These are phyloP conservation scores for Graptemys geographica DNA, from an alignment of 2,797 vertebrate genomes.

Conservation along the genomic window DNA sequence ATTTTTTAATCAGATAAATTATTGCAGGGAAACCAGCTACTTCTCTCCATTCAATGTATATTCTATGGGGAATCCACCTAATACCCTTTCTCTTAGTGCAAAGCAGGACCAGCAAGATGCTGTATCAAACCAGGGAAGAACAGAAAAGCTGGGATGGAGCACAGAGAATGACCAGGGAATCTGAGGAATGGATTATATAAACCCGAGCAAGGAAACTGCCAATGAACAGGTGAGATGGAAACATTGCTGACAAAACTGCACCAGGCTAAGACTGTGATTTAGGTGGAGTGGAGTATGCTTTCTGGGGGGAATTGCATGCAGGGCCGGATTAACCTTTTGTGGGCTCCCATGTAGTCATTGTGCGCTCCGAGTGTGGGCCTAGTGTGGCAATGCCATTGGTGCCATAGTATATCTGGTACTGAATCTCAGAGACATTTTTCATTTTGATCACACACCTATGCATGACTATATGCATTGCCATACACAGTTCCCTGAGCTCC, in stretches of 20 bases:
- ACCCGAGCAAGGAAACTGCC: constrained; percentile 27
- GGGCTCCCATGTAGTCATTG: no score
- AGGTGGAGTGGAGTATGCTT: constrained; percentile 25
- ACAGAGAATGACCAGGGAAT: constrained; percentile 27
- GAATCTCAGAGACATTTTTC: no score
- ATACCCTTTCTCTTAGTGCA: constrained; percentile 71
- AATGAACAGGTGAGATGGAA: constrained; percentile 17
- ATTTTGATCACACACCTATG: no score
- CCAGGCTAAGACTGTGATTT: not conserved
- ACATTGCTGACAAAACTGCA: constrained; percentile 54
- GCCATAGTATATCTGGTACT: no score
- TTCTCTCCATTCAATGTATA: constrained; percentile 51
- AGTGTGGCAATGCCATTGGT: no score
- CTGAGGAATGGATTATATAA: constrained; percentile 11
- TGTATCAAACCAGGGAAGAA: constrained; percentile 72
- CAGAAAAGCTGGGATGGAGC: constrained; percentile 79
- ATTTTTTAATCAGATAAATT: constrained; percentile 75
- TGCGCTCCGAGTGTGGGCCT: no score
- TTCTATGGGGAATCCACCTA: constrained; percentile 79
- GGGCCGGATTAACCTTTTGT: no score
- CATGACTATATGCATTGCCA: no score
- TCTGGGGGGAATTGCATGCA: not conserved
- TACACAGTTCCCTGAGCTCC: no score
- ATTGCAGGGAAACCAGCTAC: constrained; percentile 70
- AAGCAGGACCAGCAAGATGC: constrained; percentile 75